Conservation (phyloP, 2,888 invertebrate genomes). For the Synanthedon vespiformis region DNA sequence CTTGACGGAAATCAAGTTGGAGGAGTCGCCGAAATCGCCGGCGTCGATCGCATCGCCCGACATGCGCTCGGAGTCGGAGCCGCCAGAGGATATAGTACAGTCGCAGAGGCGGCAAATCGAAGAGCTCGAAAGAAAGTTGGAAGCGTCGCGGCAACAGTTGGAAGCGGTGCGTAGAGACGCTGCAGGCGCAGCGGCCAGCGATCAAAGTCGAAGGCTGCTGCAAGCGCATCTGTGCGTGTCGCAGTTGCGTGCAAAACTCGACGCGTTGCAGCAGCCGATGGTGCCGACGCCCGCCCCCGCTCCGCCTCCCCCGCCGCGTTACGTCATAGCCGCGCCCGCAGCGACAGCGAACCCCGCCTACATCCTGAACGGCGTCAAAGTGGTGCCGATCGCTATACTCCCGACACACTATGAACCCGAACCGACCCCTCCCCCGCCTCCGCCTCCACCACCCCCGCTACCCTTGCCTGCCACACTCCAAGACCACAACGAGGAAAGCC, state of each 20-base stretch:
- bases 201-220: constrained; percentile 61
- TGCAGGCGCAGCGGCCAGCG: constrained; percentile 59
- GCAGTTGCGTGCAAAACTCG: constrained; percentile 73
- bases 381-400: constrained; percentile 62
- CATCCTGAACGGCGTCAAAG: constrained; percentile 74
- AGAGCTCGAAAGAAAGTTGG: constrained; percentile 85
- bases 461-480: constrained; percentile 21
- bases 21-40: constrained; percentile 54
- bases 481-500: constrained; percentile 67
- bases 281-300: constrained; percentile 53
- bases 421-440: constrained; percentile 41
- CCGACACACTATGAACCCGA: constrained; percentile 56
- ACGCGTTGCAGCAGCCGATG: constrained; percentile 70
- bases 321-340: constrained; percentile 30
- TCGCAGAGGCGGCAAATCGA: constrained; percentile 88
- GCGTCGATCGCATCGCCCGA: constrained; percentile 33
- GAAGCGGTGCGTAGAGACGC: constrained; percentile 75
- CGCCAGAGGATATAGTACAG: constrained; percentile 78
- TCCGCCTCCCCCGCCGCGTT: constrained; percentile 57
- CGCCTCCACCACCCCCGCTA: constrained; percentile 36
- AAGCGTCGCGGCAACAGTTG: constrained; percentile 81
- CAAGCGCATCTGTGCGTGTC: constrained; percentile 73
- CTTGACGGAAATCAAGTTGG: constrained; percentile 53
- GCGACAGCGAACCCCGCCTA: constrained; percentile 63
- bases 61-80: constrained; percentile 43